Conservation (phyloP, 1,140 invertebrate species). For the Halesus radiatus region DNA sequence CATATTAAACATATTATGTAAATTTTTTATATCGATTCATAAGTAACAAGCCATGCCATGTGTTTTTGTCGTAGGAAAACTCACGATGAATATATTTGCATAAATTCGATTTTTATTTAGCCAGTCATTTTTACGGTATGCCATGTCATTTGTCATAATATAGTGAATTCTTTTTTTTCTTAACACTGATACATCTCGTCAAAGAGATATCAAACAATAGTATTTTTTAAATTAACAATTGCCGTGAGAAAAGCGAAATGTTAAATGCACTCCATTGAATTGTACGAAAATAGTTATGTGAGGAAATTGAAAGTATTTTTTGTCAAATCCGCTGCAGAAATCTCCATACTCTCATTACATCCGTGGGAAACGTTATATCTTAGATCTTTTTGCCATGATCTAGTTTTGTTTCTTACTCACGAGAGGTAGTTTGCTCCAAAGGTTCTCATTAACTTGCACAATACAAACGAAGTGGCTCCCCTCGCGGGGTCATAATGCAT, state of each 20-base stretch:
- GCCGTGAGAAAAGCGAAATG: background rate
- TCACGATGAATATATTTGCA: background rate
- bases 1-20: background rate
- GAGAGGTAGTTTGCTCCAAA: constrained; percentile 5
- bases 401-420: constrained; percentile 28
- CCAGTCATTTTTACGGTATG: too few species aligned
- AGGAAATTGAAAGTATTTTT: constrained; percentile 44
- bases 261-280: constrained; percentile 10
- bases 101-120: background rate
- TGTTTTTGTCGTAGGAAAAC: background rate
- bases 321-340: constrained; percentile 35
- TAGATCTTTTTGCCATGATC: constrained; percentile 51
- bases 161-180: too few species aligned
- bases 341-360: constrained; percentile 32
- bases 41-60: constrained; percentile 1
- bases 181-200: too few species aligned
- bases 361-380: constrained; percentile 52
- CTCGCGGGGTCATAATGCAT: background rate
- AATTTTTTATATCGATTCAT: background rate
- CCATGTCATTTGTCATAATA: too few species aligned
- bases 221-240: background rate
- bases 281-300: background rate
- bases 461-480: constrained; percentile 22
- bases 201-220: too few species aligned
- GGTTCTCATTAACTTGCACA: constrained; percentile 46